Base-by-base conservation (phyloP, 2,797 vertebrate genomes). In the Brotula barbata region DNA sequence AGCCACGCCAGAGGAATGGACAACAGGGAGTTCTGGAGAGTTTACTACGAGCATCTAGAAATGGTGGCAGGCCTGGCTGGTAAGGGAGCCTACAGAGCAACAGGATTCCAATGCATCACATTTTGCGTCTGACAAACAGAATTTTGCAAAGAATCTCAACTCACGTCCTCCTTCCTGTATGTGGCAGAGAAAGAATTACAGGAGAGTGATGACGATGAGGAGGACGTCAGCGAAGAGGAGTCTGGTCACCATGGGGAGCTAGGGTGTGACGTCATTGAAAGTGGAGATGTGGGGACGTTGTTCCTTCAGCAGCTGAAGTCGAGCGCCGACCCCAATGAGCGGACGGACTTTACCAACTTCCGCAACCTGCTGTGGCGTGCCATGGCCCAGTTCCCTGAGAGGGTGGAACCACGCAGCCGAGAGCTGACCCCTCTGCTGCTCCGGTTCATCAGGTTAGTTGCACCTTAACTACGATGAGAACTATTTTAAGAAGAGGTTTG, bases 1-100 rank as follows among this genome's bases (percentile, higher is more conserved):
- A 95, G 89, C 65, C 91, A 99, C 67, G 96, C 97, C 61, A 93
- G 87, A 82, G 95, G 91, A 68, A 96, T 99, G 97, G 95, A 96
- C 80, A 99, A 94, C 81, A 98, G 94, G 75, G 90, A 90, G 17
- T 99, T 99, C 87, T 99, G 97, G 97, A 92, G 78, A 33, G 90
- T 98, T 66, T 96, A 89, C 59, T 82, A 93, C 85, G 94, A 98
- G 67, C 94, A 96, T 68, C 88, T 99, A 81, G 94, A 96, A 78
- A 92, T 91, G 84, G 95, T 95, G 71, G 94, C 95, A 19, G 68
- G 81, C 12, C 82, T 89, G 56, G 92, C 95, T 58, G 97, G 97
- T 99, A 88, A 75, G 91, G 81, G 10, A 39, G 17, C 19, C 9
- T 16, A 22, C 6, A 39, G 4, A 9, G 22, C 28, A 47, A 31